These are phyloP conservation scores for Cyphomyrus plagiostoma DNA, from an alignment of 2,113 vertebrate genomes.

Conservation along the genomic window DNA sequence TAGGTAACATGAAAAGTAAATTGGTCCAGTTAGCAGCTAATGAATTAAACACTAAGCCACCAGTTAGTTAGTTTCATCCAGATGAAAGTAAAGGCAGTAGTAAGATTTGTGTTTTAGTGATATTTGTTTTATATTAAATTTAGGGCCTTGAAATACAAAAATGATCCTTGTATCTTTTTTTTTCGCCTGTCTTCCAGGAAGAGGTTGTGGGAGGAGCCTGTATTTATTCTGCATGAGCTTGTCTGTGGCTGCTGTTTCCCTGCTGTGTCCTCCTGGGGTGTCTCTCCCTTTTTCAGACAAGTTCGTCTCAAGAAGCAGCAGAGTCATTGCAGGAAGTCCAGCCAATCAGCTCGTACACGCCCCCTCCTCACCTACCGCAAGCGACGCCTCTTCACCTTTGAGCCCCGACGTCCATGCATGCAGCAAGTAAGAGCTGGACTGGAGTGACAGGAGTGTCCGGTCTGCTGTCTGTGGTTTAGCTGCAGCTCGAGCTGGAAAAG, in stretches of 20 bases:
- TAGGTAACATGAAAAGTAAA: not conserved
- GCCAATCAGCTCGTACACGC: not conserved
- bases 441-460: not conserved
- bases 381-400: not conserved
- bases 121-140: not conserved
- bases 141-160: not conserved
- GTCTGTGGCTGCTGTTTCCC: not conserved
- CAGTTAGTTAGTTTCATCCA: not conserved
- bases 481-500: not conserved
- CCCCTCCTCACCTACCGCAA: not conserved
- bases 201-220: not conserved
- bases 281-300: not conserved
- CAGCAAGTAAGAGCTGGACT: not conserved
- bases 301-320: not conserved
- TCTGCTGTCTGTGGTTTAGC: not conserved
- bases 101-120: not conserved
- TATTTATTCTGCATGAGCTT: not conserved
- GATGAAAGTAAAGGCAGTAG: not conserved
- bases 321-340: not conserved
- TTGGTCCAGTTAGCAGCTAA: not conserved
- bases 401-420: not conserved
- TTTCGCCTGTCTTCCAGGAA: not conserved
- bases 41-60: not conserved
- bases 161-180: not conserved
- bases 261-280: not conserved